Evolutionary conservation across 2,888 invertebrate genomes (phyloP).

Genomic region (Diplazon laetatorius): DNA sequence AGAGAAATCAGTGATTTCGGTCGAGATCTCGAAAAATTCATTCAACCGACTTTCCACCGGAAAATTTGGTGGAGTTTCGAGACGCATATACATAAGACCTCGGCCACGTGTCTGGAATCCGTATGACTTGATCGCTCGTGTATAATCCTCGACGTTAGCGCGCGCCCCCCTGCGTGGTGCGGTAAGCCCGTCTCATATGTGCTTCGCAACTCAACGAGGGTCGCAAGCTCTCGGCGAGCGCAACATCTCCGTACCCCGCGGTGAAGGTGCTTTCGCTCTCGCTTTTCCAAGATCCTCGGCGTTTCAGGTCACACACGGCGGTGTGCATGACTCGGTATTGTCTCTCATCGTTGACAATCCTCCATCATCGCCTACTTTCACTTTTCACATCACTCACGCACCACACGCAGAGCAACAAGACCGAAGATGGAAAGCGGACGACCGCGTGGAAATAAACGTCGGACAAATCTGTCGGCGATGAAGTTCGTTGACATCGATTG

Average conservation of each 20-base stretch:
- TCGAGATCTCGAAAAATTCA: no score
- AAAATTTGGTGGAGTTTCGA: no score
- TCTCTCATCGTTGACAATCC: no score
- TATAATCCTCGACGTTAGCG: constrained; percentile 15
- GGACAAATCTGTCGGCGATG: no score
- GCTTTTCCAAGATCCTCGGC: constrained; percentile 6
- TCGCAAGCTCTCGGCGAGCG: constrained; percentile 22
- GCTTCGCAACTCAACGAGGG: constrained; percentile 5
- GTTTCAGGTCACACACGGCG: neutral
- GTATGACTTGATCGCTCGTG: constrained; percentile 35
- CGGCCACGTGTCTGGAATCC: constrained; percentile 38
- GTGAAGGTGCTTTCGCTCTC: neutral
- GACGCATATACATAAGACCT: no score
- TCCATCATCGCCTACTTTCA: no score
- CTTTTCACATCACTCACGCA: no score
- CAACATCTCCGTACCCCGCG: constrained; percentile 1
- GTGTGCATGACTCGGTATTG: neutral
- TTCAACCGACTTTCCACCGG: no score
- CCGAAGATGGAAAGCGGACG: no score
- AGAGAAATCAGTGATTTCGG: constrained; percentile 51
- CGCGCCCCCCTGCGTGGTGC: neutral
- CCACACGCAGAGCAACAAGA: no score
- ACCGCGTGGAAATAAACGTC: no score
- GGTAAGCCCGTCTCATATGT: neutral
- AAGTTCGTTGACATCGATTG: no score